Percentiles rank a stretch among this genome's conserved stretches.
Conservation (phyloP, 2,113 vertebrate genomes). For the Rhinolophus ferrumequinum region DNA sequence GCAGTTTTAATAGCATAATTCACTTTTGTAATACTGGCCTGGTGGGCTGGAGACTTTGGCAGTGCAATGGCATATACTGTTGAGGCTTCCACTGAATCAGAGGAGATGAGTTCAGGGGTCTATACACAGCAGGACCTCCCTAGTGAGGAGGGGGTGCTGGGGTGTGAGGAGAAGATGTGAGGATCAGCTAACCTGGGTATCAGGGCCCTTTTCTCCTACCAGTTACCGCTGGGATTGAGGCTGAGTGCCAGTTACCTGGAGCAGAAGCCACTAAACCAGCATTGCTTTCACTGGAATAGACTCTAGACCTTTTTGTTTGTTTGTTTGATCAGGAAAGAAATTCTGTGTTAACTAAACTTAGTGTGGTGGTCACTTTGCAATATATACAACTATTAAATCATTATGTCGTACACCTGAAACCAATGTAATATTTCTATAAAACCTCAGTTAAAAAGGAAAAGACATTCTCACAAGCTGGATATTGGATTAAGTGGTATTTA, state of each 20-base stretch:
- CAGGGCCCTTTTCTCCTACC: background rate
- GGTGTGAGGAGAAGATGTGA: background rate
- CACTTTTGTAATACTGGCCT: background rate
- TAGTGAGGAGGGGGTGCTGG: background rate
- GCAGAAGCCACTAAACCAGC: background rate
- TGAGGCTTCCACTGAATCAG: background rate
- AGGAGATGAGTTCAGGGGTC: background rate
- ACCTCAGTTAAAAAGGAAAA: background rate
- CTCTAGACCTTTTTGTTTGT: background rate
- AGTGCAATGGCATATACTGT: background rate
- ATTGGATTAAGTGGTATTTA: slow-evolving; percentile 1
- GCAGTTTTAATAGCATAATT: background rate
- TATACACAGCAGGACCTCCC: background rate
- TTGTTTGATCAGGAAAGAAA: background rate
- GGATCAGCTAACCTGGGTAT: background rate
- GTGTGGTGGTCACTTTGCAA: background rate
- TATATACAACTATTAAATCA: background rate
- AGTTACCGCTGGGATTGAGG: background rate
- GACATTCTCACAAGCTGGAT: background rate
- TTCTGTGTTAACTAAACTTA: background rate
- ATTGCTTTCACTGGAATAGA: slow-evolving; percentile 35
- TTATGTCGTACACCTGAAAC: background rate
- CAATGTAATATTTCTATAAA: background rate
- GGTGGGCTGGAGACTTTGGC: background rate
- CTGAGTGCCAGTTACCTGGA: background rate